phyloP scores from a whole-genome alignment of 1,140 invertebrate genomes.

The Cataglyphis hispanica region DNA sequence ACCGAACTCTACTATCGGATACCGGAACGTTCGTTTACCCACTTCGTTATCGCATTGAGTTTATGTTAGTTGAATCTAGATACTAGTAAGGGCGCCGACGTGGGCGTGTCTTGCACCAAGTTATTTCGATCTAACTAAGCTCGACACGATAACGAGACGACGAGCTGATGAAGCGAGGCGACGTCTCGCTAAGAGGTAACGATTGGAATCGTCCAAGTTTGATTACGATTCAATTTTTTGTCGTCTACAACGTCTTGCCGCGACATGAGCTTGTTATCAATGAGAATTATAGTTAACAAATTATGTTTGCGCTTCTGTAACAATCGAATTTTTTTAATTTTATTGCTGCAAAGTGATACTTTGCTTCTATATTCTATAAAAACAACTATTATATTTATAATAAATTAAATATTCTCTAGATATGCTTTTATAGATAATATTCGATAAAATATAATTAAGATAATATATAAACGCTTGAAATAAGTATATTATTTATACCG shows the following conservation, averaged over 20 bases:
- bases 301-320: neutral
- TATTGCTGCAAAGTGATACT: neutral
- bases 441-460: neutral
- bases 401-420: neutral
- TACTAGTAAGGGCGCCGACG: constrained; percentile 35
- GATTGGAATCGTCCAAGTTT: constrained; percentile 11
- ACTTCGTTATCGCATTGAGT: constrained; percentile 65
- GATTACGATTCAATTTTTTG: constrained; percentile 9
- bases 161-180: constrained; percentile 22
- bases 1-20: constrained; percentile 49
- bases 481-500: neutral
- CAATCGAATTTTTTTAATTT: neutral
- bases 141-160: constrained; percentile 51
- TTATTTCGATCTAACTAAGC: constrained; percentile 52
- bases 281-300: neutral
- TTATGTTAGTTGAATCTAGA: constrained; percentile 63
- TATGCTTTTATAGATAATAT: too few relatives aligned
- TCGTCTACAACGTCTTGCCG: constrained; percentile 1
- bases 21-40: constrained; percentile 63
- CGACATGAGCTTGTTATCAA: neutral
- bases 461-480: too few relatives aligned
- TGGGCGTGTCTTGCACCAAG: neutral
- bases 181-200: constrained; percentile 30
- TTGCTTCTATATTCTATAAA: neutral
- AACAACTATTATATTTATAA: neutral